phyloP scores from a whole-genome alignment of 2,888 invertebrate genomes.

The Epicampocera succincta region DNA sequence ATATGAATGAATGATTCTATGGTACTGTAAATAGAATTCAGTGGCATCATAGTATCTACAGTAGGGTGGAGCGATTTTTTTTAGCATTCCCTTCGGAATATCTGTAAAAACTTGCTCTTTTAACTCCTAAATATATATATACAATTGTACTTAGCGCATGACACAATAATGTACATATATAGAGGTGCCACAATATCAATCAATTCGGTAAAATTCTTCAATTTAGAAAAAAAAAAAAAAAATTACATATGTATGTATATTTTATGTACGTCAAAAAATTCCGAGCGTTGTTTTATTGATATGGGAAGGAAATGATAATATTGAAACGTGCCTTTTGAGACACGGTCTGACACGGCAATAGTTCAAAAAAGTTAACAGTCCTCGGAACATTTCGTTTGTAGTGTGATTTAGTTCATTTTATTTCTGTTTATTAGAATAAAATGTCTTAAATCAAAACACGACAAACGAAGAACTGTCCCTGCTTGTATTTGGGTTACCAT shows the following conservation, averaged over 20 bases:
- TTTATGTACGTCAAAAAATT: too few species aligned
- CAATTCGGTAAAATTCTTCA: slow-evolving; percentile 4
- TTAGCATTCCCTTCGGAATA: neutral
- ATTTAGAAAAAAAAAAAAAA: neutral
- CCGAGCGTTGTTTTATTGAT: neutral
- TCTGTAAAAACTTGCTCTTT: slow-evolving; percentile 1
- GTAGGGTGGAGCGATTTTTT: slow-evolving; percentile 7
- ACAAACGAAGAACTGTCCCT: slow-evolving; percentile 3
- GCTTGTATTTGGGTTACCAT: neutral
- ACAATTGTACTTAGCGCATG: neutral
- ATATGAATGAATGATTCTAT: too few species aligned
- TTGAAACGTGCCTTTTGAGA: slow-evolving; percentile 1
- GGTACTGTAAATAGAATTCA: too few species aligned
- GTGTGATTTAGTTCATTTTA: neutral
- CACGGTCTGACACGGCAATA: neutral
- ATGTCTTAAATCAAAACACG: neutral
- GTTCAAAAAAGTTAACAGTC: neutral
- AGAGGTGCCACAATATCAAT: slow-evolving; percentile 11
- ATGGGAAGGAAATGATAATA: neutral
- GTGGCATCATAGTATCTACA: too few species aligned
- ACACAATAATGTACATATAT: too few species aligned
- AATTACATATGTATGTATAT: too few species aligned
- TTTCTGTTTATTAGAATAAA: neutral
- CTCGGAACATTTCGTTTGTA: neutral
- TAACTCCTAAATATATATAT: slow-evolving; percentile 1